Conservation (phyloP, 2,113 vertebrate species). For the Phodopus roborovskii region DNA sequence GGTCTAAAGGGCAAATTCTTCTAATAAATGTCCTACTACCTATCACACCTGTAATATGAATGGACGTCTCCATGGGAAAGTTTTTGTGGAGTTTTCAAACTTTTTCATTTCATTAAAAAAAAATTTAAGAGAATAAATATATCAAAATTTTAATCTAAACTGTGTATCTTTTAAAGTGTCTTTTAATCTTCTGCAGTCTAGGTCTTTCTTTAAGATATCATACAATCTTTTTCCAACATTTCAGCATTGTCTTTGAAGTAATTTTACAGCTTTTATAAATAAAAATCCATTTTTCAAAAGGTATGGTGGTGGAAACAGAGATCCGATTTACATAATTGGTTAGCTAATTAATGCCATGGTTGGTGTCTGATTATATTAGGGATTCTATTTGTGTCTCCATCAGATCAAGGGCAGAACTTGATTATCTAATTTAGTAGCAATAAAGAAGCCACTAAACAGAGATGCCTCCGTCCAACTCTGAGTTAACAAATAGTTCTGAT, state of each 20-base stretch:
- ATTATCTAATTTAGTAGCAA: slow-evolving; percentile 61
- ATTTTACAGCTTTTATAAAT: slow-evolving; percentile 10
- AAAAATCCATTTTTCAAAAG: slow-evolving; percentile 25
- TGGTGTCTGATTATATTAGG: slow-evolving; percentile 29
- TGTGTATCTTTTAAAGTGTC: neutral
- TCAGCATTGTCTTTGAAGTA: neutral
- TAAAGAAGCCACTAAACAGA: slow-evolving; percentile 48
- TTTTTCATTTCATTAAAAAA: slow-evolving; percentile 11
- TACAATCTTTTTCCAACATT: slow-evolving; percentile 3
- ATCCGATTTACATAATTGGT: slow-evolving; percentile 60
- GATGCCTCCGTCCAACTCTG: neutral
- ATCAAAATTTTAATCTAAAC: slow-evolving; percentile 16
- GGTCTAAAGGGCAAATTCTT: neutral
- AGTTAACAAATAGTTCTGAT: slow-evolving; percentile 53
- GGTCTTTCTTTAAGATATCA: neutral
- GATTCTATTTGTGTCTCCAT: slow-evolving; percentile 59
- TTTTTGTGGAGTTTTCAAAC: neutral
- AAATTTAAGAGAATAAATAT: neutral
- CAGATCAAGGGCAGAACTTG: slow-evolving; percentile 58
- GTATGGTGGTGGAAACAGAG: neutral
- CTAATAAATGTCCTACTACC: neutral
- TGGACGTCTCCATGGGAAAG: neutral
- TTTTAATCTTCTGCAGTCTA: slow-evolving; percentile 13
- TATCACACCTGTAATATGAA: neutral
- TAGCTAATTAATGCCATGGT: slow-evolving; percentile 59